Evolutionary conservation across 2,113 vertebrate genomes (phyloP).

Genomic region (Lampris incognitus): DNA sequence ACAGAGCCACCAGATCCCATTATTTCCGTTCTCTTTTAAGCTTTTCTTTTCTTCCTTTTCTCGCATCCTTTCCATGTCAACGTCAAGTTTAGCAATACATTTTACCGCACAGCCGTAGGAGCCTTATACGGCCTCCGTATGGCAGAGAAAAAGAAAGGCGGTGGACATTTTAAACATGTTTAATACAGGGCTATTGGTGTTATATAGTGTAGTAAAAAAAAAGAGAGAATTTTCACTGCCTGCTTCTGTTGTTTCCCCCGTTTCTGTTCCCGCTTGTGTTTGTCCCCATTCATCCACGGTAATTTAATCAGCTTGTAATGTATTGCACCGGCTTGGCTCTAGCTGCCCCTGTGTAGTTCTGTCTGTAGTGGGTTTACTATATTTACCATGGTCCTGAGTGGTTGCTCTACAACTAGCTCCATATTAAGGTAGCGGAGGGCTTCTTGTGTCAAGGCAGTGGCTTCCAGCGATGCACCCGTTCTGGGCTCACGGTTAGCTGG

Average conservation of each 20-base stretch:
- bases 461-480: constrained; percentile 27
- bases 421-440: constrained; percentile 53
- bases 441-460: constrained; percentile 29
- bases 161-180: constrained; percentile 32
- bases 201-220: constrained; percentile 58
- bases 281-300: constrained; percentile 32
- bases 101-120: constrained; percentile 59
- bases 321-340: not conserved
- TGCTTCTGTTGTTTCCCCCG: constrained; percentile 52
- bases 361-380: not conserved
- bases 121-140: constrained; percentile 55
- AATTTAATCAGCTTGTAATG: constrained; percentile 35
- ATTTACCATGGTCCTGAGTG: constrained; percentile 24
- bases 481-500: constrained; percentile 29
- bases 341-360: constrained; percentile 12
- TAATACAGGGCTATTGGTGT: constrained; percentile 72
- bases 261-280: constrained; percentile 21
- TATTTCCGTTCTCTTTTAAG: constrained; percentile 48
- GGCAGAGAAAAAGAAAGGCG: constrained; percentile 41
- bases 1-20: constrained; percentile 52
- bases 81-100: constrained; percentile 62
- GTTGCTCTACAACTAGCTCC: constrained; percentile 27
- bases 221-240: constrained; percentile 64
- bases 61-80: constrained; percentile 42
- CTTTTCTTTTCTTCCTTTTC: constrained; percentile 57